Conservation (phyloP, 2,797 vertebrate genomes). For the Chiroxiphia lanceolata region DNA sequence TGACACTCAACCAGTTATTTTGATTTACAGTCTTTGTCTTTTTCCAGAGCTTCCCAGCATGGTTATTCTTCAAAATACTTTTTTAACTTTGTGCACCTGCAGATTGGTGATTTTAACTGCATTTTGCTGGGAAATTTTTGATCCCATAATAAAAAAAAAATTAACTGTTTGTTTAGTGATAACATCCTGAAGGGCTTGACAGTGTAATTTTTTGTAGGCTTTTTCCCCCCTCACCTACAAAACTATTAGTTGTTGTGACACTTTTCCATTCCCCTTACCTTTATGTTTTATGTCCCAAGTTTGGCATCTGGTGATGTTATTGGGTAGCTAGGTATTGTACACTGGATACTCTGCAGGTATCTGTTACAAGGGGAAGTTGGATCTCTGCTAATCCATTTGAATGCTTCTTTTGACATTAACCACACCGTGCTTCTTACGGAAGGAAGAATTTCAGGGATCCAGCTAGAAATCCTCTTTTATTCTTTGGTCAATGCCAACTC, state of each 20-base stretch:
- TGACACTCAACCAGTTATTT: background rate
- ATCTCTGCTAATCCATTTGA: background rate
- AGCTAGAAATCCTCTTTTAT: conserved; percentile 24
- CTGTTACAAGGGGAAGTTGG: background rate
- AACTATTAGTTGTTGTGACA: background rate
- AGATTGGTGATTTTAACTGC: background rate
- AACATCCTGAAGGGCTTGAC: background rate
- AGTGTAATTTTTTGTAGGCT: background rate
- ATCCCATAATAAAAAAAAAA: background rate
- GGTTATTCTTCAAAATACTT: background rate
- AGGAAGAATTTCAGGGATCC: background rate
- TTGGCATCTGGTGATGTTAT: background rate
- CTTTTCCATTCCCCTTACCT: background rate
- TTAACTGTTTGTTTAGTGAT: background rate
- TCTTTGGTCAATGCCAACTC: conserved; percentile 1
- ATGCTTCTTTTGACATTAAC: conserved; percentile 45
- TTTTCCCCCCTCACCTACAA: background rate
- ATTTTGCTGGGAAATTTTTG: background rate
- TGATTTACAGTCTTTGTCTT: background rate
- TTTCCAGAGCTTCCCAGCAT: background rate
- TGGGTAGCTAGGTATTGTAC: background rate
- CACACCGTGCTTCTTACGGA: background rate
- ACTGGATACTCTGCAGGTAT: background rate
- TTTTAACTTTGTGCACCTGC: background rate
- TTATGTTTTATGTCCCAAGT: background rate